Evolutionary conservation across 1,140 invertebrate species (phyloP), one percentile per base, ranked within the genome.

Genomic region (Microplitis demolitor): DNA sequence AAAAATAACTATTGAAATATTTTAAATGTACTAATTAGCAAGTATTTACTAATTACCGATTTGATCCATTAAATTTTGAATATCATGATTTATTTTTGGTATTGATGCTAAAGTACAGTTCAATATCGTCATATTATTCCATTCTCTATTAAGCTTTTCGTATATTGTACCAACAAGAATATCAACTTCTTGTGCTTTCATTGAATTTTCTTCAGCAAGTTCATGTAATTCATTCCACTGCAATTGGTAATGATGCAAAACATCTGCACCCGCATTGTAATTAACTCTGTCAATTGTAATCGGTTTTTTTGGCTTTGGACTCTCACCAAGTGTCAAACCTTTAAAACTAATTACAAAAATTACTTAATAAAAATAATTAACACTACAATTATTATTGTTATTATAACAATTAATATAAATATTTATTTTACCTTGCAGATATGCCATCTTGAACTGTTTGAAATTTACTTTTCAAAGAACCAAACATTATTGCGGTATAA

Each of bases 151-250:
- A 62, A 90, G 85, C 78, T 88, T 88, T 63, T 86, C 81, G 78
- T 90, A 88, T 56, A 92, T 83, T 14, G 80, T 83, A 3, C 82
- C 79, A 74, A 92, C 90, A 13, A 89, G 72, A n/a, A 82, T 78
- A 82, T 92, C 91, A 2, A 90, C 88, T 81, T 88, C 82, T 79
- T 89, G 87, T 16, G 90, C 90, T 76, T 87, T 87, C 71, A 84
- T 83, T 3, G 91, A 89, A 85, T 92, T 92, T 69, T 90, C 87
- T 79, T 92, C 91, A 51, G 90, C 89, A 13, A 90, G 80, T 66
- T 89, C 82, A 74, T 93, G 91, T 14, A 93, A 74, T 72, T 91
- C 89, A 74, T 88, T 88, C 92, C 92, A 93, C 63, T 90, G 85
- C 39, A 88, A 82, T 79, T 93, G 91, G 82, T 90, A 93, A 75